These are phyloP conservation scores for Neoitamus cyanurus DNA, from an alignment of 2,888 invertebrate genomes.

Conservation along the genomic window DNA sequence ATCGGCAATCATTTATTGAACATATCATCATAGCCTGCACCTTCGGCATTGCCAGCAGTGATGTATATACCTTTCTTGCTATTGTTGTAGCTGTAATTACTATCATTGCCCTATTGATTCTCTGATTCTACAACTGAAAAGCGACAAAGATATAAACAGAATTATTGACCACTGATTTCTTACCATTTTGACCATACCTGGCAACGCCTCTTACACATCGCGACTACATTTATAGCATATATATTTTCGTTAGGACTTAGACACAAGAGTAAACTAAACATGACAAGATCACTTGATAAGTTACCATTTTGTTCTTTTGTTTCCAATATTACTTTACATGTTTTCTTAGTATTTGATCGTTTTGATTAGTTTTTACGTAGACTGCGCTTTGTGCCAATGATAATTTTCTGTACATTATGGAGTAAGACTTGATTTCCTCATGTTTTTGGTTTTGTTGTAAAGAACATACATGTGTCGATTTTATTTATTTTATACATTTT, in stretches of 20 bases:
- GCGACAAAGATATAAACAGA: neutral
- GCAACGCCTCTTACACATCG: neutral
- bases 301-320: conserved; percentile 2
- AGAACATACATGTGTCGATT: conserved; percentile 57
- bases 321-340: conserved; percentile 16
- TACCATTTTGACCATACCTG: neutral
- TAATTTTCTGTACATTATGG: conserved; percentile 41
- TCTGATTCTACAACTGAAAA: neutral
- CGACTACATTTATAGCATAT: neutral
- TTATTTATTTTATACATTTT: conserved; percentile 58
- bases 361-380: conserved; percentile 14
- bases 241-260: neutral
- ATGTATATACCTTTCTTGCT: conserved; percentile 79
- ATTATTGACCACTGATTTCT: neutral
- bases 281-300: neutral
- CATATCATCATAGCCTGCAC: conserved; percentile 81
- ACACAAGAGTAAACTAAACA: neutral
- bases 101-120: conserved; percentile 71
- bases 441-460: conserved; percentile 41
- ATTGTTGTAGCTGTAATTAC: conserved; percentile 80
- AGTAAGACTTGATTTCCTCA: conserved; percentile 31
- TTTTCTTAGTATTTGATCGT: neutral
- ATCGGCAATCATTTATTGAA: conserved; percentile 65
- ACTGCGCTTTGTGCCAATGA: conserved; percentile 41
- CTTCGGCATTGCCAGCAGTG: conserved; percentile 78